Evolutionary conservation across 1,140 invertebrate species (phyloP), one percentile per base, ranked within the genome.

Genomic region (Aphelinus atriplicis): DNA sequence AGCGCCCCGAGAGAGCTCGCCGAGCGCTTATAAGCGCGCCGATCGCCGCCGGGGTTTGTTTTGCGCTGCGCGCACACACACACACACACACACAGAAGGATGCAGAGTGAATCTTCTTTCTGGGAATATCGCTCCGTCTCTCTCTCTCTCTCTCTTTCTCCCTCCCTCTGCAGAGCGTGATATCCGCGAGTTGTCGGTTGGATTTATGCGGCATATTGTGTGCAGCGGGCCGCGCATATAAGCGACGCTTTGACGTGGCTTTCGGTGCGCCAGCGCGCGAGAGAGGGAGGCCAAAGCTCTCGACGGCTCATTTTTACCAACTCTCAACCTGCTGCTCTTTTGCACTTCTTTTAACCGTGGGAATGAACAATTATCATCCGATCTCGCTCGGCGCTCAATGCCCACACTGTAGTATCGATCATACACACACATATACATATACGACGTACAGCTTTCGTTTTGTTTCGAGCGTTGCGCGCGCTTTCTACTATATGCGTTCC

Each of bases 141-240:
- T 26, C 26, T 26, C 26, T 26, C 26, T 26, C 26, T 26, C 26
- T 26, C 26, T 26, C 26, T 26, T 26, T 26, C 26, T 26, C 26
- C 26, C 26, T 60, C 45, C 58, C 45, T 60, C 45, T n/a, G 58
- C 58, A 60, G 58, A 50, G 51, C 42, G 65, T 26, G 26, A 53
- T 42, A 53, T 67, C 42, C 46, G n/a, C 60, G 7, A 2, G 2
- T 42, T 10, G 65, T 67, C 65, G 65, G 50, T 55, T 47, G 67
- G 47, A 69, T 69, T 69, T 69, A 69, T 69, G 67, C 56, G 67
- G 45, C 55, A 69, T 69, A 69, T 69, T 69, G 67, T 69, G 55
- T 7, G 56, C 46, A 45, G 51, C 4, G 51, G 4, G 51, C 51
- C 51, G 51, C 0, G 51, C 9, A 53, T 53, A 53, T 53, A 53